Percentiles rank a stretch among this genome's conserved stretches.
Evolutionary conservation across 2,113 vertebrate species (phyloP).

Genomic region (Chaenocephalus aceratus): DNA sequence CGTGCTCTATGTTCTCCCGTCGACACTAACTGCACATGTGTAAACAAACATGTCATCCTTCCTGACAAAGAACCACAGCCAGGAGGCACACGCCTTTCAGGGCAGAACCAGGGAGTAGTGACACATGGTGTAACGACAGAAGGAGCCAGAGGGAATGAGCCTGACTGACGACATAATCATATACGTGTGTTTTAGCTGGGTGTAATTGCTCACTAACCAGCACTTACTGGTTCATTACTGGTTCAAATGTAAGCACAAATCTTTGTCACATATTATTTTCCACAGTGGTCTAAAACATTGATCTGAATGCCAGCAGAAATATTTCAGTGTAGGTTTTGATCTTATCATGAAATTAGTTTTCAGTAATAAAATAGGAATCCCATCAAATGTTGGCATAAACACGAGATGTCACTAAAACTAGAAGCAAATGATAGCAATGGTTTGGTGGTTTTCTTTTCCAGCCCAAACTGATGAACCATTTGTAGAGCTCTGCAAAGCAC

Average conservation of each 20-base stretch:
- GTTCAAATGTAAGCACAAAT: neutral
- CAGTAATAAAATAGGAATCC: too few species aligned
- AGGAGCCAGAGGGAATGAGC: neutral
- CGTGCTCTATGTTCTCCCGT: neutral
- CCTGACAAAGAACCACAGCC: constrained; percentile 10
- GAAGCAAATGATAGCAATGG: too few species aligned
- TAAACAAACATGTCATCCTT: constrained; percentile 19
- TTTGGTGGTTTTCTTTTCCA: too few species aligned
- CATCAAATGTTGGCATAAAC: too few species aligned
- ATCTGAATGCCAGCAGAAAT: neutral
- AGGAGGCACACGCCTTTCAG: constrained; percentile 16
- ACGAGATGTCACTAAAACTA: too few species aligned
- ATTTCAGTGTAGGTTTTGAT: too few species aligned
- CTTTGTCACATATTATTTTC: neutral
- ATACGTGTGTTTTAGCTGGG: neutral
- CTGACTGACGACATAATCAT: constrained; percentile 1
- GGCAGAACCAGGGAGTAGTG: neutral
- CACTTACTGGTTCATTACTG: neutral
- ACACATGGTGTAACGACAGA: constrained; percentile 1
- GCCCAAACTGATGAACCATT: too few species aligned
- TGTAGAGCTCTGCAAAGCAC: too few species aligned
- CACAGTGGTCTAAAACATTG: neutral
- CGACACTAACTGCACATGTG: neutral
- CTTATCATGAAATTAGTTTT: too few species aligned
- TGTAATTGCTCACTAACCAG: neutral